Base-by-base conservation (phyloP, 2,113 vertebrate species). In the Calypte anna region DNA sequence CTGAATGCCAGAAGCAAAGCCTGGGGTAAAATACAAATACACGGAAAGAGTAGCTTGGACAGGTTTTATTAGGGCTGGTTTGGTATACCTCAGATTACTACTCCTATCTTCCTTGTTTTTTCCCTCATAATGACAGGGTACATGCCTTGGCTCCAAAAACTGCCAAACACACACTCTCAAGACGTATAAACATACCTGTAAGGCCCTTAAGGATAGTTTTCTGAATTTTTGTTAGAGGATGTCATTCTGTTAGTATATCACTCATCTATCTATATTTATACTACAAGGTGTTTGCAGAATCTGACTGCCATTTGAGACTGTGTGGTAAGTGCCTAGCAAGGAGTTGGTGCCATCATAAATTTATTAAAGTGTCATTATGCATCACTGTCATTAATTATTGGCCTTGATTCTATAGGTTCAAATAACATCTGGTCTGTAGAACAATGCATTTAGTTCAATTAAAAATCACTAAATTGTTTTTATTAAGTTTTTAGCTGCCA, bases 1-100 rank as follows among this genome's bases (percentile, higher is more conserved):
- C 1, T 87, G 59, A 94, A 88, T 55, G 68, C 77, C 64, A 83
- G 61, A 95, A 94, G 91, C 91, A 93, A 95, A 92, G 72, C 88
- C 81, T 63, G 58, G 80, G 74, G 86, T 90, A 48, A 80, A 91
- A 91, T 44, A 94, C 14, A 94, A 69, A 68, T 22, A 82, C 14
- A 72, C 30, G 28, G 44, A 82, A 82, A 91, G 33, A 86, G 40
- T 76, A 68, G 31, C 81, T 68, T 91, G 86, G 72, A 93, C 46
- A 93, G 91, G 31, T 18, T 83, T 85, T 77, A 48, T 59, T 79
- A 73, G 51, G 40, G 43, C 31, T 61, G 51, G 46, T 61, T 73
- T 67, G 27, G 40, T 62, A 22, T 63, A 68, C 25, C 40, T 84
- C 76, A 64, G 43, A 90, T 95, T 58, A 88, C 55, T 82, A 43